Evolutionary conservation across 2,888 invertebrate genomes (phyloP).

Genomic region (Acanthosepion lycidas): DNA sequence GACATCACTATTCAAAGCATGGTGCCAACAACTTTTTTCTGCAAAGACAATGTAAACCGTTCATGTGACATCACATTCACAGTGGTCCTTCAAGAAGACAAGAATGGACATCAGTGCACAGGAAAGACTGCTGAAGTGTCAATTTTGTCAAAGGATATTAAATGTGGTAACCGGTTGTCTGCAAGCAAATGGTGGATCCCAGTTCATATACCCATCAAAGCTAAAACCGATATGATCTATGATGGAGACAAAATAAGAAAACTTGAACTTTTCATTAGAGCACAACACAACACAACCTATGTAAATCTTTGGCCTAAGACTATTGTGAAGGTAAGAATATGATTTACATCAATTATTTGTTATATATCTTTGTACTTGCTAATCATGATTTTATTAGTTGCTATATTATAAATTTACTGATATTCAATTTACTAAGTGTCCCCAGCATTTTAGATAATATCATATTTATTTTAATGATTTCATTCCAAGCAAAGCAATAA

Average conservation of each 20-base stretch:
- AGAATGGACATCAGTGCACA: constrained; percentile 51
- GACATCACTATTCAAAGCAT: constrained; percentile 49
- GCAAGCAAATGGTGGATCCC: constrained; percentile 55
- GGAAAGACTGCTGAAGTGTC: constrained; percentile 54
- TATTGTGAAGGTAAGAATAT: background rate
- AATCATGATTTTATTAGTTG: too few species aligned
- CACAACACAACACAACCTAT: constrained; percentile 48
- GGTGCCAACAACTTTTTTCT: constrained; percentile 58
- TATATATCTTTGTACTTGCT: too few species aligned
- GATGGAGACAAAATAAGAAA: constrained; percentile 54
- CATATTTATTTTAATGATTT: too few species aligned
- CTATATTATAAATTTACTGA: too few species aligned
- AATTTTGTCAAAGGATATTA: constrained; percentile 45
- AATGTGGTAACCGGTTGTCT: constrained; percentile 55
- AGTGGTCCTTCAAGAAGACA: constrained; percentile 47
- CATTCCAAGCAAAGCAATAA: too few species aligned
- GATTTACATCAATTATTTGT: too few species aligned
- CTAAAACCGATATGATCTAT: constrained; percentile 55
- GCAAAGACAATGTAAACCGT: constrained; percentile 53
- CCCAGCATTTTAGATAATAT: too few species aligned
- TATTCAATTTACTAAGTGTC: too few species aligned
- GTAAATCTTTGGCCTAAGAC: background rate
- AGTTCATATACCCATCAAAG: constrained; percentile 54
- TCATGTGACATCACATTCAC: constrained; percentile 49
- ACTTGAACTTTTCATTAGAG: constrained; percentile 46